A percentile compares a stretch with the other conserved stretches of the same genome.
Evolutionary conservation across 2,113 vertebrate species (phyloP).

Genomic region (Gallinago paraguaiae): DNA sequence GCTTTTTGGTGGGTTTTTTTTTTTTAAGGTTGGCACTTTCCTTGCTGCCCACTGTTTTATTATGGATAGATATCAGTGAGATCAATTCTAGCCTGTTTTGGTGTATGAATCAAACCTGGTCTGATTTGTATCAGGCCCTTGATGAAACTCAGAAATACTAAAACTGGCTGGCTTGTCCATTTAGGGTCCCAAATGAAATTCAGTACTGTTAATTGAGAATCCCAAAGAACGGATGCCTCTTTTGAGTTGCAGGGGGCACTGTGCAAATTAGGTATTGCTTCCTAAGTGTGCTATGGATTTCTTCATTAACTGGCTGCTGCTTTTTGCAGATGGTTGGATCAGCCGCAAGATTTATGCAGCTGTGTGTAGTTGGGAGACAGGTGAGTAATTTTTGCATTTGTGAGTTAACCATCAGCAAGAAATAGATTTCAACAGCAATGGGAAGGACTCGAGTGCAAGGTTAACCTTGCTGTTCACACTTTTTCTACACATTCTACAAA

Average conservation of each 20-base stretch:
- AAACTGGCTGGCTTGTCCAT: neutral
- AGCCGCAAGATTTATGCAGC: neutral
- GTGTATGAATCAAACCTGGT: neutral
- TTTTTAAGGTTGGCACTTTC: neutral
- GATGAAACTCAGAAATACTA: neutral
- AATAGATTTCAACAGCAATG: neutral
- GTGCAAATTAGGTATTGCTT: neutral
- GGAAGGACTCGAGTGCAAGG: neutral
- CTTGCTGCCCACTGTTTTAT: neutral
- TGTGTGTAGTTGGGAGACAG: neutral
- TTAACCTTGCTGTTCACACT: neutral
- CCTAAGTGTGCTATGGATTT: neutral
- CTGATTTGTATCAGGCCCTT: neutral
- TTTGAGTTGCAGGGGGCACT: neutral
- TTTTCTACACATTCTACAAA: neutral
- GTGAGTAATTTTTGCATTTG: neutral
- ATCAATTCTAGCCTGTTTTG: neutral
- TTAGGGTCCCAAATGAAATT: neutral
- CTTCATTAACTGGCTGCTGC: neutral
- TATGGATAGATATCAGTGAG: neutral
- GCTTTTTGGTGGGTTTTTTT: neutral
- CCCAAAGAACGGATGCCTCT: neutral
- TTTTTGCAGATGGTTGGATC: conserved; percentile 32
- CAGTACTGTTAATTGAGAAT: neutral
- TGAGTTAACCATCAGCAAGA: neutral